Evolutionary conservation across 2,888 invertebrate genomes (phyloP).

Genomic region (Resseliella maxima): DNA sequence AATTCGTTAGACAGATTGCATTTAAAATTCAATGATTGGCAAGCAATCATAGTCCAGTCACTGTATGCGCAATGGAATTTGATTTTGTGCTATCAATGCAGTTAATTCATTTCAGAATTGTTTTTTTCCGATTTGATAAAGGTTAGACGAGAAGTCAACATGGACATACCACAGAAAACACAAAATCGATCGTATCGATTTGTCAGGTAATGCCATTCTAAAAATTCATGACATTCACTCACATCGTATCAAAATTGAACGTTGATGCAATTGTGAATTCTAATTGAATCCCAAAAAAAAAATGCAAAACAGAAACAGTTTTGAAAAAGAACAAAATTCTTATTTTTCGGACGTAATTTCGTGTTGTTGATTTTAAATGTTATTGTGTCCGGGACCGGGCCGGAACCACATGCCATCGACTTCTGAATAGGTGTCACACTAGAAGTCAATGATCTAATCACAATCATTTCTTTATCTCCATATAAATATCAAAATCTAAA

Average conservation of each 20-base stretch:
- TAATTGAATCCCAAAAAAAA: no score
- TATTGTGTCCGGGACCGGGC: no score
- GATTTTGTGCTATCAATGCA: not conserved
- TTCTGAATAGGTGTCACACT: not conserved
- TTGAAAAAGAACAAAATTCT: no score
- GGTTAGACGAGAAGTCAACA: not conserved
- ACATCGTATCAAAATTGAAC: not conserved
- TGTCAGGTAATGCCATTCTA: not conserved
- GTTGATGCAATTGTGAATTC: not conserved
- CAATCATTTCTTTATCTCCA: not conserved
- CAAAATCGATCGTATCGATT: not conserved
- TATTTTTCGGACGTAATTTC: no score
- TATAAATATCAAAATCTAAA: not conserved
- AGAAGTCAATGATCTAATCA: not conserved
- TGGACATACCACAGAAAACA: not conserved
- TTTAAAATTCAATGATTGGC: no score
- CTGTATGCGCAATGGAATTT: not conserved
- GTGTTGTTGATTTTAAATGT: no score
- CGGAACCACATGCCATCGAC: not conserved
- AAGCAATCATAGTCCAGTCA: no score
- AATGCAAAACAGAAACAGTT: no score
- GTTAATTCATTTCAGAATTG: not conserved
- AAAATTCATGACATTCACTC: not conserved
- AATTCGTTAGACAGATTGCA: no score
- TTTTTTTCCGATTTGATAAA: not conserved